phyloP scores from a whole-genome alignment of 2,888 invertebrate genomes.

The Balanococcus diminutus region DNA sequence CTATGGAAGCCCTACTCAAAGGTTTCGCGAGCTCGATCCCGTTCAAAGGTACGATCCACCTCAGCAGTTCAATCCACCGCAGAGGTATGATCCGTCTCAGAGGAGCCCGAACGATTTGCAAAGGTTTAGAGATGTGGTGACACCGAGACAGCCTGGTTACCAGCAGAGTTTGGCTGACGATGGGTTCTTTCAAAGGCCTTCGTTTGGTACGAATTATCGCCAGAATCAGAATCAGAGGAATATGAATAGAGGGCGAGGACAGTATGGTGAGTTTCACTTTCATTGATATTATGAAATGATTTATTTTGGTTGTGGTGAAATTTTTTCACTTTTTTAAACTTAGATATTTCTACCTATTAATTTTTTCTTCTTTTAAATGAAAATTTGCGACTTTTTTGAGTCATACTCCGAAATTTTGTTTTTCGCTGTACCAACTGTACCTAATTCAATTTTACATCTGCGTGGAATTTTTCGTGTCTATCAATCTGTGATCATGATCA shows the following conservation, averaged over 20 bases:
- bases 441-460: too few species aligned
- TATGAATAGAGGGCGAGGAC: not conserved
- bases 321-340: too few species aligned
- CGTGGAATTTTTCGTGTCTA: too few species aligned
- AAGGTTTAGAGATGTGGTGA: not conserved
- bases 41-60: not conserved
- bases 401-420: too few species aligned
- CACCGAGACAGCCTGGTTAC: not conserved
- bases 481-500: too few species aligned
- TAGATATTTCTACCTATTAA: too few species aligned
- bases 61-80: not conserved
- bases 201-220: not conserved
- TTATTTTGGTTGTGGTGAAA: too few species aligned
- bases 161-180: not conserved
- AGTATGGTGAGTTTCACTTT: not conserved
- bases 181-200: not conserved
- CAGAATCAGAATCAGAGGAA: constrained; percentile 4
- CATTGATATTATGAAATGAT: not conserved
- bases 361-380: too few species aligned
- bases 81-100: not conserved
- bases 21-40: not conserved
- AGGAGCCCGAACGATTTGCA: not conserved
- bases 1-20: not conserved
- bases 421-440: too few species aligned
- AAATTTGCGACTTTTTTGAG: too few species aligned